These are phyloP conservation scores for Crioceris asparagi DNA, from an alignment of 2,888 invertebrate genomes.

Conservation along the genomic window DNA sequence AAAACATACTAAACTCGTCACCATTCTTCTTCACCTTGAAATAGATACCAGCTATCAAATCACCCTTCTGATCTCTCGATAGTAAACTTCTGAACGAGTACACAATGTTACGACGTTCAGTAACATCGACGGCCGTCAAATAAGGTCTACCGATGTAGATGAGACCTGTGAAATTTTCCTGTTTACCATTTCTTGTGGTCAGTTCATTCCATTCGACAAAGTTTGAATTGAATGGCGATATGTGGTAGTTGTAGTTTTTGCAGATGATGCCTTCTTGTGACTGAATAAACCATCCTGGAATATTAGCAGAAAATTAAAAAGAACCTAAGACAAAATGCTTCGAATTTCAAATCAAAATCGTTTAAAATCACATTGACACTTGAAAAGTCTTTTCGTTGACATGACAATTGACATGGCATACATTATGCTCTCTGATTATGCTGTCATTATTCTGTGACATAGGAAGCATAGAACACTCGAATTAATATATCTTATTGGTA, in stretches of 20 bases:
- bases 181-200: conserved; percentile 56
- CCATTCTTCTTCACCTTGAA: conserved; percentile 56
- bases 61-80: conserved; percentile 73
- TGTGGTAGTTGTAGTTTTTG: conserved; percentile 76
- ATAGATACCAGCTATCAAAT: conserved; percentile 74
- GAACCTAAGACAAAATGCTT: no score
- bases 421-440: neutral
- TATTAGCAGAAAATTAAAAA: neutral
- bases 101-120: conserved; percentile 79
- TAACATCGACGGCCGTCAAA: conserved; percentile 70
- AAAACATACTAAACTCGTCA: conserved; percentile 68
- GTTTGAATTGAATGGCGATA: conserved; percentile 55
- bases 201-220: conserved; percentile 81
- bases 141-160: conserved; percentile 73
- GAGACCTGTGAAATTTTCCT: conserved; percentile 49
- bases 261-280: conserved; percentile 63
- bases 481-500: no score
- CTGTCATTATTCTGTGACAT: no score
- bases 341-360: no score
- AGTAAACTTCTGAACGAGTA: conserved; percentile 75
- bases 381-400: no score
- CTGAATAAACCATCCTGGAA: conserved; percentile 71
- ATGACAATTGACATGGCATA: neutral
- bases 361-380: no score
- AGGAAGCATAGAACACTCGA: no score